phyloP scores from a whole-genome alignment of 2,113 vertebrate genomes.

The Pithys albifrons region DNA sequence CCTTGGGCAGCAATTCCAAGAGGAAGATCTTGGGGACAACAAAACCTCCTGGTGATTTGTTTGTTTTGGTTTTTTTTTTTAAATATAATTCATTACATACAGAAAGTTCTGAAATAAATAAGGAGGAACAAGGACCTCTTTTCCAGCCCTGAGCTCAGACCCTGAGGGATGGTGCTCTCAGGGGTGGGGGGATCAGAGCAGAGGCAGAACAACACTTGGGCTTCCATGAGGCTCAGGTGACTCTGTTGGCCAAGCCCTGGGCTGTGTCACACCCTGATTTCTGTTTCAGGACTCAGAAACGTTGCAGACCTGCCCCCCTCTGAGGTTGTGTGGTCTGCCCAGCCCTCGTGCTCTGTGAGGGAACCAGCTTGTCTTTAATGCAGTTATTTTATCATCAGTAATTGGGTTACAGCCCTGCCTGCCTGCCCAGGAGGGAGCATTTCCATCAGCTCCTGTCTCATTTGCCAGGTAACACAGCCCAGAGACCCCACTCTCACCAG shows the following conservation, averaged over 20 bases:
- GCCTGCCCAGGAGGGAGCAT: constrained; percentile 16
- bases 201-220: neutral
- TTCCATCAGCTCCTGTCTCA: neutral
- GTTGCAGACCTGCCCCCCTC: neutral
- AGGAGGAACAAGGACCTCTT: neutral
- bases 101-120: neutral
- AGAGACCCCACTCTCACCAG: neutral
- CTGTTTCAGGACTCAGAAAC: accelerated
- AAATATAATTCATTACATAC: neutral
- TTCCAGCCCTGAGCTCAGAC: neutral
- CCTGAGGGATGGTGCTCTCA: accelerated
- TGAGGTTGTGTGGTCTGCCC: neutral
- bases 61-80: no score
- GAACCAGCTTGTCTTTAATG: neutral
- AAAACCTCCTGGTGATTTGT: neutral
- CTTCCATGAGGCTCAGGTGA: neutral
- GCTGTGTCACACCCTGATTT: neutral
- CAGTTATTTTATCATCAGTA: neutral
- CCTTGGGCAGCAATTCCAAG: neutral
- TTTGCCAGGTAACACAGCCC: constrained; percentile 27
- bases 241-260: neutral
- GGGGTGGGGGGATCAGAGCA: neutral
- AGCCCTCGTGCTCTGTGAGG: neutral
- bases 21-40: neutral
- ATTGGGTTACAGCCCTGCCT: constrained; percentile 1